These are phyloP conservation scores for Saturnia pavonia DNA, from an alignment of 2,888 invertebrate species.

Conservation along the genomic window DNA sequence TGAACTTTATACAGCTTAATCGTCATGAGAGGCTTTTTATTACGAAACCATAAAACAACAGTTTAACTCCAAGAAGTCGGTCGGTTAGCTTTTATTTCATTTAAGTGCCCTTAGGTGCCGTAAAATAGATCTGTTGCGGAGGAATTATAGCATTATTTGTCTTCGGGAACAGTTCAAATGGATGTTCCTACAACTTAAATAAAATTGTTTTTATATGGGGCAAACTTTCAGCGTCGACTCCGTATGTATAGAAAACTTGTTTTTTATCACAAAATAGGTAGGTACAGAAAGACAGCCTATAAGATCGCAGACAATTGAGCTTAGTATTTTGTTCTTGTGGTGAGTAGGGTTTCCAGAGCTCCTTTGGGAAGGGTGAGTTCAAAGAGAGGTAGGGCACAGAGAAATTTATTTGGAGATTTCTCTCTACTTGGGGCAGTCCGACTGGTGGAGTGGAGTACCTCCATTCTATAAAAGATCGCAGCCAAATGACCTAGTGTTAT, in stretches of 20 bases:
- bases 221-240: background rate
- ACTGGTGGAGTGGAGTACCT: too few species aligned
- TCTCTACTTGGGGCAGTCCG: too few species aligned
- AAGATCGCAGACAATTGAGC: too few species aligned
- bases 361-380: too few species aligned
- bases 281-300: too few species aligned
- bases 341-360: too few species aligned
- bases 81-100: slow-evolving; percentile 43
- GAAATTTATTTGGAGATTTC: too few species aligned
- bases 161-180: background rate
- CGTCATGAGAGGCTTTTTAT: slow-evolving; percentile 41
- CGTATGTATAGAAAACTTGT: background rate
- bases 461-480: too few species aligned
- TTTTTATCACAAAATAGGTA: background rate
- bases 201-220: background rate
- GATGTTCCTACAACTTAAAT: background rate
- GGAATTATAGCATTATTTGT: slow-evolving; percentile 26
- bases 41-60: slow-evolving; percentile 46
- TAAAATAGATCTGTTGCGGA: slow-evolving; percentile 38
- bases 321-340: too few species aligned
- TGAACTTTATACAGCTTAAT: slow-evolving; percentile 53
- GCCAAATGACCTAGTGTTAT: too few species aligned
- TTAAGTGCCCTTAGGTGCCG: slow-evolving; percentile 43
- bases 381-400: too few species aligned
- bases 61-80: slow-evolving; percentile 38